Conservation (phyloP, 1,140 invertebrate species). For the Saccostrea cuccullata region DNA sequence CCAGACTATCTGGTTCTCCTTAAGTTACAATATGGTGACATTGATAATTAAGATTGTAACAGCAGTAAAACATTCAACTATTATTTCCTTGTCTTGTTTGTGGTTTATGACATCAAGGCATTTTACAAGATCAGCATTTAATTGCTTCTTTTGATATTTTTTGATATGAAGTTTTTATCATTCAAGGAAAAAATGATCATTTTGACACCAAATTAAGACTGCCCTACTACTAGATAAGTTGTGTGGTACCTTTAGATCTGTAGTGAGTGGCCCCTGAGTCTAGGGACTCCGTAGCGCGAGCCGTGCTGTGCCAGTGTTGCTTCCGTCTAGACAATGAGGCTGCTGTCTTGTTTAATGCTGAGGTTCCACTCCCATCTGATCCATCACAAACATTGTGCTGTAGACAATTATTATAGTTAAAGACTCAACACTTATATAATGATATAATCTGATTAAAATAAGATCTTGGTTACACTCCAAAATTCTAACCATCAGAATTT, state of each 20-base stretch:
- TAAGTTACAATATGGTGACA: not conserved
- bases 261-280: constrained; percentile 35
- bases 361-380: not conserved
- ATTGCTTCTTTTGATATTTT: not conserved
- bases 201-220: too few relatives aligned
- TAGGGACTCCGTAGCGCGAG: constrained; percentile 38
- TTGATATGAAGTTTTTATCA: not conserved
- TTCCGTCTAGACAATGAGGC: constrained; percentile 42
- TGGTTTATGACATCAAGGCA: not conserved
- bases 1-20: constrained; percentile 27
- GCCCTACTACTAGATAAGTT: not conserved
- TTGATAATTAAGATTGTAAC: not conserved
- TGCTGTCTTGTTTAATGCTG: not conserved
- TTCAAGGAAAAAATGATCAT: not conserved
- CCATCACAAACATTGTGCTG: not conserved
- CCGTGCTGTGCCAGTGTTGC: constrained; percentile 51
- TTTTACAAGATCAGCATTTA: not conserved
- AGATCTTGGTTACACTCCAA: too few relatives aligned
- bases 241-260: constrained; percentile 44
- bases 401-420: not conserved
- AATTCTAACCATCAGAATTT: too few relatives aligned
- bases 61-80: not conserved
- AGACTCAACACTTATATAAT: too few relatives aligned
- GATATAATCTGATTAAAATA: too few relatives aligned
- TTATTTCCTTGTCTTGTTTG: not conserved